Evolutionary conservation across 2,797 vertebrate genomes (phyloP), one percentile per base, ranked within the genome.

Genomic region (Sciaenops ocellatus): DNA sequence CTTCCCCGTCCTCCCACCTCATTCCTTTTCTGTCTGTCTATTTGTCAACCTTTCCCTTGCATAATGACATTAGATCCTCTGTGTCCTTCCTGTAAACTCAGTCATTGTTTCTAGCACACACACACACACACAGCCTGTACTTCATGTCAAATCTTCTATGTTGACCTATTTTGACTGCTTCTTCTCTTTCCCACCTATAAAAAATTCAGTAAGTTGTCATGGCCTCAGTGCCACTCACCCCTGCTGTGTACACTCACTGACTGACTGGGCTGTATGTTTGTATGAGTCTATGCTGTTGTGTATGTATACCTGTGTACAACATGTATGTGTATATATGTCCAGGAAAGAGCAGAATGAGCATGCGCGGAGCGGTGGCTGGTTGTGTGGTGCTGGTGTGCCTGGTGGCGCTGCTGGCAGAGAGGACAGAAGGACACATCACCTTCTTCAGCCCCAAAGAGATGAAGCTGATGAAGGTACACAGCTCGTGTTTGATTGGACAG

Each of bases 401-500:
- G 52, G 78, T 94, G 51, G 80, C 85, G 8, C 62, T 95, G 90
- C 85, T 96, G 93, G 92, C 90, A 34, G 93, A 95, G 46, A 93
- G 94, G 78, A 86, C 89, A 0, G 89, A 96, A 76, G 96, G 93
- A 70, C 97, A 96, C 34, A 81, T 96, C 65, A 93, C 96, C 62
- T 96, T 97, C 85, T 96, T 96, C 83, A 97, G 95, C 54, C 94
- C 95, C 18, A 94, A 94, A 0, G 94, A 96, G 83, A 91, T 96
- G 88, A 90, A 85, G 88, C 90, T 84, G 83, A 94, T 95, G 94
- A 95, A 95, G 95, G 96, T 97, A 90, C 95, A 55, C 47, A 2
- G 51, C n/a, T 52, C 15, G 28, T 11, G 28, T 76, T 46, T 22
- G 44, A 66, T 41, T 50, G 30, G 42, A 55, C 18, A 15, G 34